Conservation (phyloP, 2,797 vertebrate genomes). For the Galagoides demidoff region DNA sequence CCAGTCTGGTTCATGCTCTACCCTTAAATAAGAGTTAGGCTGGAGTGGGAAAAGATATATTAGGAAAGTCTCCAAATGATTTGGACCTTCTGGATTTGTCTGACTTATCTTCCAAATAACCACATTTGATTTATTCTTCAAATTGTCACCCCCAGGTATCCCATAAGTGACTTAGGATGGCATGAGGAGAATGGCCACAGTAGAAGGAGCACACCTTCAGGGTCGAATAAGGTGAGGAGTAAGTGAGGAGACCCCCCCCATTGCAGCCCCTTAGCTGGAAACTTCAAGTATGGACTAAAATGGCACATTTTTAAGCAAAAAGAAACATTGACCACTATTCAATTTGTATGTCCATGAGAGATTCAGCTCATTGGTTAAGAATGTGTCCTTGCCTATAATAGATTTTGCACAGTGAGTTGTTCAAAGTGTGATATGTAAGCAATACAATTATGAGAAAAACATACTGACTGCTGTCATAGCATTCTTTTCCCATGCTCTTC, state of each 20-base stretch:
- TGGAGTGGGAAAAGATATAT: neutral
- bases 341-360: neutral
- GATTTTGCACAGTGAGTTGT: neutral
- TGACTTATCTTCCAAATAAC: neutral
- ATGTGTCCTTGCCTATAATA: neutral
- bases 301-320: neutral
- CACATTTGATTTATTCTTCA: neutral
- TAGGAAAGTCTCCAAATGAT: neutral
- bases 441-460: neutral
- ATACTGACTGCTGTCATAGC: neutral
- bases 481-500: neutral
- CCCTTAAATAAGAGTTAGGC: neutral
- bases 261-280: neutral
- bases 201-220: neutral
- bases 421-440: slow-evolving; percentile 23
- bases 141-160: neutral
- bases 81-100: neutral
- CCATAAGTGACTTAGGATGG: neutral
- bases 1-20: neutral
- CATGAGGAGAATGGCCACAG: neutral
- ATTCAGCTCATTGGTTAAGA: slow-evolving; percentile 23
- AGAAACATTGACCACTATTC: neutral
- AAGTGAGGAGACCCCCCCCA: neutral
- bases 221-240: neutral
- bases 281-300: neutral